A percentile compares a stretch with the other conserved stretches of the same genome.
Conservation (phyloP, 2,113 vertebrate genomes). For the Embiotoca jacksoni region DNA sequence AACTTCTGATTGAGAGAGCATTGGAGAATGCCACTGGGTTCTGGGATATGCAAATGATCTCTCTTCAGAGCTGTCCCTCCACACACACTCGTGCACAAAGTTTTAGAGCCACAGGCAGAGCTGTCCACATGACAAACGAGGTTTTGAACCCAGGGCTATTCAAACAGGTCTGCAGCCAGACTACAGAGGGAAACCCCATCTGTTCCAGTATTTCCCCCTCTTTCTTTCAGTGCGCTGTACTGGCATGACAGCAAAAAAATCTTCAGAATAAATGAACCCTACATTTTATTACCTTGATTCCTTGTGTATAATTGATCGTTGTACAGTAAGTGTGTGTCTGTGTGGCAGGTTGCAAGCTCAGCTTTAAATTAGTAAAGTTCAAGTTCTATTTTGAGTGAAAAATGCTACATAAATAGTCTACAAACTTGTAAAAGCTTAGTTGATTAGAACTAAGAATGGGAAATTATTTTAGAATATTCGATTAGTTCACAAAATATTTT, state of each 20-base stretch:
- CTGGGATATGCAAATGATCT: slow-evolving; percentile 46
- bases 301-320: slow-evolving; percentile 10
- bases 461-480: too few relatives aligned
- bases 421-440: too few relatives aligned
- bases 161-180: slow-evolving; percentile 48
- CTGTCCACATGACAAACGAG: slow-evolving; percentile 72
- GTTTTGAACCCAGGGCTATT: slow-evolving; percentile 47
- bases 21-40: slow-evolving; percentile 33
- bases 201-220: not conserved
- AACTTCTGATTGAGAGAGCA: slow-evolving; percentile 45
- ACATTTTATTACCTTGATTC: not conserved
- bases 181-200: slow-evolving; percentile 62
- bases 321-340: not conserved
- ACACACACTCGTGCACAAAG: slow-evolving; percentile 5
- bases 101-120: slow-evolving; percentile 37
- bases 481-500: too few relatives aligned
- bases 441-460: too few relatives aligned
- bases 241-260: not conserved
- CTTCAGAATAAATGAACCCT: slow-evolving; percentile 6
- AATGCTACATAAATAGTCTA: too few relatives aligned
- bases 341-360: not conserved
- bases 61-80: slow-evolving; percentile 1
- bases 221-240: not conserved
- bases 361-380: not conserved
- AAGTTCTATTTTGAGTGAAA: not conserved